Base-by-base conservation (phyloP, 2,113 vertebrate species). In the Sebastes schlegelii region DNA sequence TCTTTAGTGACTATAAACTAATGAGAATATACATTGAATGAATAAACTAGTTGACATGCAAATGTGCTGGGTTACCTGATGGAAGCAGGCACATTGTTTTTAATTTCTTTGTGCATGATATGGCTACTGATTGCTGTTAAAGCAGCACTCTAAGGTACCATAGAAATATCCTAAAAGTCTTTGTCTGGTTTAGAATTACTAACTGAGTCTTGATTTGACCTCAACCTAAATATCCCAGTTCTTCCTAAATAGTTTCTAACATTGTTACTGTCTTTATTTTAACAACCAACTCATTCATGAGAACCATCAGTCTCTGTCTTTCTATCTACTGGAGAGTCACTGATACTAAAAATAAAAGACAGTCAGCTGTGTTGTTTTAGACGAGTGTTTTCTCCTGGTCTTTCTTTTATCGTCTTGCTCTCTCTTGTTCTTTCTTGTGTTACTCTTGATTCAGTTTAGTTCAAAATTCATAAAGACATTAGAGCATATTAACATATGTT, bases 341-440 rank as follows among this genome's bases (percentile, higher is more conserved):
- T 6, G 51, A 26, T 42, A 52, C 70, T 43, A 69, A 82, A 64
- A 76, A 79, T 65, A 64, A 78, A 73, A 63, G 60, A 13, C 6
- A 42, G 17, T 66, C 74, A 46, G 49, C 75, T 80, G 62, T 81
- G 73, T 63, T 87, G 48, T 80, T 74, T 74, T 42, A 69, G 43
- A 5, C 2, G 2, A 79, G 58, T 66, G 64, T 63, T 73, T 79
- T 57, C 34, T 34, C 34, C 34, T 34, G 34, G 34, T 34, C 4
- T 34, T 34, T 34, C 34, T 34, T 34, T 34, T 34, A 34, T 34
- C 4, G 34, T 26, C 64, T 5, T 12, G 23, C 26, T 42, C 43
- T 23, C 11, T n/a, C 3, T 40, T 10, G 2, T 23, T 60, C 7
- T 46, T 19, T 6, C 17, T 46, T 14, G 26, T 46, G 16, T 54